Evolutionary conservation across 2,888 invertebrate genomes (phyloP), one percentile per base, ranked within the genome.

Genomic region (Amphipoea oculea): DNA sequence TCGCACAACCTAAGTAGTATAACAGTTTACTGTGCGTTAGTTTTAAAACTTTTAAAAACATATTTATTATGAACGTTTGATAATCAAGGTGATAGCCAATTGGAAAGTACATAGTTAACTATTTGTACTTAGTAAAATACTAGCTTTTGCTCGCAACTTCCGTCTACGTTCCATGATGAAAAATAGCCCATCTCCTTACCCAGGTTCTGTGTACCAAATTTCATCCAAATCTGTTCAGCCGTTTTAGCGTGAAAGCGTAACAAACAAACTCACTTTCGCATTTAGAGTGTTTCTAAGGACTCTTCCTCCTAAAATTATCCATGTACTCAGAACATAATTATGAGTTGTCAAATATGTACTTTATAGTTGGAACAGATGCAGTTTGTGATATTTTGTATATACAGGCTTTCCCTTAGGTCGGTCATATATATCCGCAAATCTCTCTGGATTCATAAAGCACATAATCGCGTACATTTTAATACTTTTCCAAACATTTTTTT

Each of bases 61-160:
- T 20, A 62, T 70, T 67, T 81, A 54, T 36, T 73, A 73, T 48
- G 29, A 71, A 73, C 4, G 9, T 54, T 51, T 73, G 62, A 23
- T 62, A 62, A 29, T 63, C 20, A 57, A 67, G 71, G 23, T 65
- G 54, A 62, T 60, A 51, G 54, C 65, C 71, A 72, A 65, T 82
- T 51, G 7, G 29, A 67, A 68, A 72, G 60, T 85, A 78, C 51
- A 63, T 63, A 45, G 29, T 78, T 66, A 51, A 71, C 65, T 76
- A 73, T 45, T 82, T 82, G 70, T 85, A 80, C 84, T 84, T 65
- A 54, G 48, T 36, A 70, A 68, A 66, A 40, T 63, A 69, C 20
- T 20, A 54, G 54, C 20, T 54, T 2, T 54, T 54, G 20, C 7
- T 20, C 20, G 54, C 7, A 2, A 54, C 20, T 54, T 51, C 54